Evolutionary conservation across 2,797 vertebrate species (phyloP), one percentile per base, ranked within the genome.

Genomic region (Acomys russatus): DNA sequence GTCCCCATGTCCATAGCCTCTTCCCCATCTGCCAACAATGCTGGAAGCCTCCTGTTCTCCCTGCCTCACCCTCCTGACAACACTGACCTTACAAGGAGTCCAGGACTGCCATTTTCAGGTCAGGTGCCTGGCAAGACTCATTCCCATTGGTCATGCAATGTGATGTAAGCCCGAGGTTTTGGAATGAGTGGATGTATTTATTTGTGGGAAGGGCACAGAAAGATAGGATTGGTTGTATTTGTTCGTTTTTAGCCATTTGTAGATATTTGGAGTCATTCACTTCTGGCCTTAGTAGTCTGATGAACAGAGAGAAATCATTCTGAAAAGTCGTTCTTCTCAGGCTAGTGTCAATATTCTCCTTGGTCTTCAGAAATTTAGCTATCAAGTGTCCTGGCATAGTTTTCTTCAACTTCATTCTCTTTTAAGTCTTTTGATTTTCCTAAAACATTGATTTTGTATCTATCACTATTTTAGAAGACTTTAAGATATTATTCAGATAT

Each of bases 351-450:
- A 61, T 2, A n/a, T 82, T 79, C 85, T 66, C 33, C 79, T 90
- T 56, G 2, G 17, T 87, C 79, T 88, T 80, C 28, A 86, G 28
- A 44, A 96, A 76, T 82, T 80, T 77, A 15, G 44, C 38, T 85
- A 49, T 23, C 1, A 70, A 38, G 22, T 80, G 17, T 28, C 14
- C 11, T 76, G 35, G 0, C 0, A 28, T 88, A 28, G 6, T 54
- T 91, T 90, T 90, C 38, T 66, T 51, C 35, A 85, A 14, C 54
- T 84, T 85, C 88, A 73, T 91, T 82, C n/a, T 38, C n/a, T 88
- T 91, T 80, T 33, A 61, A 38, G 49, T 2, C 56, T 91, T 95
- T 77, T 44, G 54, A 92, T 54, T 12, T 91, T 91, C 59, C 59
- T 80, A 4, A 56, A 88, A 56, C 35, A 68, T 15, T 74, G 22